These are phyloP conservation scores for Trissolcus brochymenae DNA, from an alignment of 2,888 invertebrate species.

Conservation along the genomic window DNA sequence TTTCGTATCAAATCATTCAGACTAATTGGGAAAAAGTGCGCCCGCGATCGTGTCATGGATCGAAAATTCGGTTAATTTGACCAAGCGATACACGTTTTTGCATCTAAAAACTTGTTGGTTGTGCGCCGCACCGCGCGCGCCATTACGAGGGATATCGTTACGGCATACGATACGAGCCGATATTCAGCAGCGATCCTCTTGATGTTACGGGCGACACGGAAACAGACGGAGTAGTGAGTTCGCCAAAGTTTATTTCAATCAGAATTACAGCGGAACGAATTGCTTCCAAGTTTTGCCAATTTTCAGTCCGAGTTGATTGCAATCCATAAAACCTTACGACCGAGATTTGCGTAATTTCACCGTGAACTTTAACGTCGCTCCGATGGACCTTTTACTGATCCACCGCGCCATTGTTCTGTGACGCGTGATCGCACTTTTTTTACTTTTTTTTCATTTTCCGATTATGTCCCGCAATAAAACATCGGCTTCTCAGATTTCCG, in stretches of 20 bases:
- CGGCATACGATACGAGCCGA: conserved; percentile 41
- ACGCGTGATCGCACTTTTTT: conserved; percentile 22
- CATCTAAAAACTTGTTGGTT: conserved; percentile 27
- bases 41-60: conserved; percentile 36
- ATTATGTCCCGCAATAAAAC: conserved; percentile 38
- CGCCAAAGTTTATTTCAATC: conserved; percentile 50
- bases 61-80: conserved; percentile 35
- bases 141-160: conserved; percentile 26
- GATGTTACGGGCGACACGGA: conserved; percentile 34
- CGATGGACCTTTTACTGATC: conserved; percentile 37
- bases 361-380: conserved; percentile 41
- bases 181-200: conserved; percentile 17
- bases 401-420: conserved; percentile 18
- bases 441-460: conserved; percentile 19
- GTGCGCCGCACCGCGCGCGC: conserved; percentile 6
- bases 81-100: conserved; percentile 22
- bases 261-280: conserved; percentile 51
- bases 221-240: conserved; percentile 39
- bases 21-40: conserved; percentile 67
- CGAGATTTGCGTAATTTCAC: conserved; percentile 49
- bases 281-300: conserved; percentile 47
- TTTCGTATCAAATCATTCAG: conserved; percentile 64
- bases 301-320: conserved; percentile 49
- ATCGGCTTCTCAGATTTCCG: conserved; percentile 9
- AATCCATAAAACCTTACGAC: conserved; percentile 53